These are phyloP conservation scores for roundworm (Caenorhabditis elegans) DNA, from an alignment of 1,140 invertebrate species.

Conservation along the genomic window DNA sequence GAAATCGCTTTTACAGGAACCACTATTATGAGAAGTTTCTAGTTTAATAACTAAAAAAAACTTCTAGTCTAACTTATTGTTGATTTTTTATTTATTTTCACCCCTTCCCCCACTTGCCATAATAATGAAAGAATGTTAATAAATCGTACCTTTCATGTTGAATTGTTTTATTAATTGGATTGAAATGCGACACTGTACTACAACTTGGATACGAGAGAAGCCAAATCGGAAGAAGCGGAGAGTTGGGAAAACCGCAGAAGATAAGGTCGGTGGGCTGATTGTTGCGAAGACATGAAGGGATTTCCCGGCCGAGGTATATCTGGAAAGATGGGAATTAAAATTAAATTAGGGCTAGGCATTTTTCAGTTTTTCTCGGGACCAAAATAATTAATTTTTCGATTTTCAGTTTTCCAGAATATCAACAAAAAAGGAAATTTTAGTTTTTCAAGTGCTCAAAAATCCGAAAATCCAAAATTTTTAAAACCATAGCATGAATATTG, in stretches of 20 bases:
- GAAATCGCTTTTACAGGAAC: not conserved
- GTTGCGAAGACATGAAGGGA: not conserved
- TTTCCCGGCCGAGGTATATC: not conserved
- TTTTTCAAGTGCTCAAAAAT: too few relatives aligned
- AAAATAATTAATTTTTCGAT: not conserved
- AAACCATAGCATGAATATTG: too few relatives aligned
- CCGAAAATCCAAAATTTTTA: too few relatives aligned
- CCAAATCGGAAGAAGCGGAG: not conserved
- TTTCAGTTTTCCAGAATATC: too few relatives aligned
- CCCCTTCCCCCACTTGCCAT: not conserved
- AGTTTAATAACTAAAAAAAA: not conserved
- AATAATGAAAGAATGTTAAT: not conserved
- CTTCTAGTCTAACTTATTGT: constrained; percentile 3
- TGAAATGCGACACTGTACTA: not conserved
- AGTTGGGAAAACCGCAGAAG: constrained; percentile 14
- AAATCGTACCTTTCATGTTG: constrained; percentile 13
- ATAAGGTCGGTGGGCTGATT: not conserved
- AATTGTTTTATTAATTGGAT: not conserved
- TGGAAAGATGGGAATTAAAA: not conserved
- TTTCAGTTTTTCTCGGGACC: too few relatives aligned
- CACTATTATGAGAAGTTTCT: constrained; percentile 17
- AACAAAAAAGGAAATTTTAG: too few relatives aligned
- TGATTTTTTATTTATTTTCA: not conserved
- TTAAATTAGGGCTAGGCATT: too few relatives aligned
- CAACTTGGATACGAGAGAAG: constrained; percentile 1